phyloP scores from a whole-genome alignment of 2,797 vertebrate genomes.

The Hyperoplus immaculatus region DNA sequence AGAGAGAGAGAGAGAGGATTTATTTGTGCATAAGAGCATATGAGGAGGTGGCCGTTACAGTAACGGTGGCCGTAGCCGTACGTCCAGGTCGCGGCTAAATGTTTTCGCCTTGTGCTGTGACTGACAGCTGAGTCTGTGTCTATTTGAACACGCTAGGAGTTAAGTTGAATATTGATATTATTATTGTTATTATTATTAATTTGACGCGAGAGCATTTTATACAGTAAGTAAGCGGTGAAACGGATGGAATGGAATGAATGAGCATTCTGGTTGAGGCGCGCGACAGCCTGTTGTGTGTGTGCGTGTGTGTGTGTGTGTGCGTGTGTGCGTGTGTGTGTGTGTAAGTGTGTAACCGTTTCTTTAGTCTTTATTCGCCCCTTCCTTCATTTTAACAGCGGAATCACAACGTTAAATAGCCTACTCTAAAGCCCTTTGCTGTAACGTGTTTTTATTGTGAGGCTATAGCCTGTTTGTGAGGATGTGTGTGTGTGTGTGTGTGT shows the following conservation, averaged over 20 bases:
- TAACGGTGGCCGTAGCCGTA: conserved; percentile 21
- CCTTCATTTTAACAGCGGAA: too few species aligned
- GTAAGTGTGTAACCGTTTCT: too few species aligned
- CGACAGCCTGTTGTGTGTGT: conserved; percentile 67
- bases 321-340: too few species aligned
- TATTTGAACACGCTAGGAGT: conserved; percentile 19
- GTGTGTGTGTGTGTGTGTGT: too few species aligned
- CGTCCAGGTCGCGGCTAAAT: conserved; percentile 23
- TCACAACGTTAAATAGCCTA: too few species aligned
- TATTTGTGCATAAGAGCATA: conserved; percentile 19
- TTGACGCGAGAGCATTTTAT: too few species aligned
- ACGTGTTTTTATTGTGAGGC: background rate
- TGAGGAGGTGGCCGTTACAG: conserved; percentile 43
- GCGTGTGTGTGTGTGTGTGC: too few species aligned
- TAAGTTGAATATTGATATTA: conserved; percentile 10
- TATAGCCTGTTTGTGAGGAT: too few species aligned
- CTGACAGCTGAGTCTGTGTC: conserved; percentile 35
- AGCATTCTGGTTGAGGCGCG: conserved; percentile 22
- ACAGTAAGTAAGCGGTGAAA: conserved; percentile 14
- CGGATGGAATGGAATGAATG: conserved; percentile 39
- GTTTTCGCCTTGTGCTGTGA: background rate
- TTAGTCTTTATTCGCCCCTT: background rate
- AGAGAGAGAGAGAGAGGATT: background rate
- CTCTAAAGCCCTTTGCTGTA: too few species aligned
- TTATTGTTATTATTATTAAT: background rate